phyloP scores from a whole-genome alignment of 1,140 invertebrate species.

The Lepidurus couesii region DNA sequence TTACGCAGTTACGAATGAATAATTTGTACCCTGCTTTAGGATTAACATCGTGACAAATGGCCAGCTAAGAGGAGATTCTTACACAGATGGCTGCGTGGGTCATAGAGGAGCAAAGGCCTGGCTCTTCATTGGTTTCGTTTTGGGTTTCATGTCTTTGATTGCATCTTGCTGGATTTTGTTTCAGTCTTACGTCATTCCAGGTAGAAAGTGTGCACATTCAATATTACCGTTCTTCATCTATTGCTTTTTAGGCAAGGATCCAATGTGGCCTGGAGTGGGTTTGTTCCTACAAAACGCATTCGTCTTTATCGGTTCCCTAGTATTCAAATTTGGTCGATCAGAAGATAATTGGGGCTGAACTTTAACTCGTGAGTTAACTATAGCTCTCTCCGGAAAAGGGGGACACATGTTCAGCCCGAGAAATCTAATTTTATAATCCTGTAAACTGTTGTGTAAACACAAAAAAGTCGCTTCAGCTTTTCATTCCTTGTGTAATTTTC shows the following conservation, averaged over 20 bases:
- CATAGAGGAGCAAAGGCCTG: slow-evolving; percentile 84
- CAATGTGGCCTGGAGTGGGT: slow-evolving; percentile 77
- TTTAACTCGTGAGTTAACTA: not conserved
- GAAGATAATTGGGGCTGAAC: slow-evolving; percentile 70
- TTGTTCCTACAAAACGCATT: slow-evolving; percentile 92
- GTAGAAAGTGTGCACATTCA: slow-evolving; percentile 35
- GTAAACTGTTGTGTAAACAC: slow-evolving; percentile 24
- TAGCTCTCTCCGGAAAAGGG: not conserved
- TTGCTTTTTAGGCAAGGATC: slow-evolving; percentile 38
- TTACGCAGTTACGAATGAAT: slow-evolving; percentile 28
- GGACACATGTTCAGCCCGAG: not conserved
- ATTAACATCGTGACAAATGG: slow-evolving; percentile 95
- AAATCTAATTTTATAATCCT: slow-evolving; percentile 7
- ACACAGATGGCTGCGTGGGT: slow-evolving; percentile 80
- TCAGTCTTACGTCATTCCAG: slow-evolving; percentile 51
- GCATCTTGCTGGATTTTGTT: slow-evolving; percentile 94
- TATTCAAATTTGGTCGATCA: slow-evolving; percentile 89
- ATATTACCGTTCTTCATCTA: not conserved
- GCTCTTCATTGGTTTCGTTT: slow-evolving; percentile 92
- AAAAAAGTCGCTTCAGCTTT: slow-evolving; percentile 23
- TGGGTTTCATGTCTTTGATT: slow-evolving; percentile 92
- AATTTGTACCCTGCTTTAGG: slow-evolving; percentile 48
- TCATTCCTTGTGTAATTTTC: slow-evolving; percentile 23
- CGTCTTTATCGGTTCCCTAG: slow-evolving; percentile 83
- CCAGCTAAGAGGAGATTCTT: slow-evolving; percentile 79